Evolutionary conservation across 2,888 invertebrate species (phyloP), one percentile per base, ranked within the genome.

Genomic region (Platerodrilus igneus): DNA sequence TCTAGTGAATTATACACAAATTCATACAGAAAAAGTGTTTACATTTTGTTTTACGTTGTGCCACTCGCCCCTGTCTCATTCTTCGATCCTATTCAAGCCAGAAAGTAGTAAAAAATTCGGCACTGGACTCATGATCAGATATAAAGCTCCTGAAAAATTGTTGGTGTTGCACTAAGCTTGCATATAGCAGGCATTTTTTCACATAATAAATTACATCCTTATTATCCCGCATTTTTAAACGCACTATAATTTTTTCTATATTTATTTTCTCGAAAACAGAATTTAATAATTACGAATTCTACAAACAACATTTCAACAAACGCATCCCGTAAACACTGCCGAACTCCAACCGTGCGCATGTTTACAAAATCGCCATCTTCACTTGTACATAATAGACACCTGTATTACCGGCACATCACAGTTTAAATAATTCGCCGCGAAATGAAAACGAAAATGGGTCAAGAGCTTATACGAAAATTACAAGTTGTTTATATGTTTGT

Each of bases 1-100:
- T 38, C 36, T 38, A 38, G 37, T 31, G 38, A 42, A 37, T 45
- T 37, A 44, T 43, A 37, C 37, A 35, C 40, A 37, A 45, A 45
- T 38, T 45, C 39, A 36, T 41, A 45, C 18, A 37, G 37, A 48
- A 49, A 52, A 47, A 41, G 50, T 48, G 58, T 54, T 73, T 72
- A 74, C 73, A 73, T 72, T 72, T 72, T 64, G 72, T 69, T 65
- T 70, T 74, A 58, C 73, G 69, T 62, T 72, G 71, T 55, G 70
- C 72, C 60, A 71, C 71, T 55, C 73, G 72, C 62, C 72, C 72
- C 66, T 72, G 73, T 66, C 72, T 72, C 73, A 73, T 73, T 66
- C 65, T 71, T 66, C 59, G 59, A 60, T 57, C 55, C 59, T 64
- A 37, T 40, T 26, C 41, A 38, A 57, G 53, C 57, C 58, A 55